Percentiles rank a stretch among this genome's conserved stretches.
These are phyloP conservation scores for Lumbricus terrestris DNA, from an alignment of 2,888 invertebrate genomes.

Conservation along the genomic window DNA sequence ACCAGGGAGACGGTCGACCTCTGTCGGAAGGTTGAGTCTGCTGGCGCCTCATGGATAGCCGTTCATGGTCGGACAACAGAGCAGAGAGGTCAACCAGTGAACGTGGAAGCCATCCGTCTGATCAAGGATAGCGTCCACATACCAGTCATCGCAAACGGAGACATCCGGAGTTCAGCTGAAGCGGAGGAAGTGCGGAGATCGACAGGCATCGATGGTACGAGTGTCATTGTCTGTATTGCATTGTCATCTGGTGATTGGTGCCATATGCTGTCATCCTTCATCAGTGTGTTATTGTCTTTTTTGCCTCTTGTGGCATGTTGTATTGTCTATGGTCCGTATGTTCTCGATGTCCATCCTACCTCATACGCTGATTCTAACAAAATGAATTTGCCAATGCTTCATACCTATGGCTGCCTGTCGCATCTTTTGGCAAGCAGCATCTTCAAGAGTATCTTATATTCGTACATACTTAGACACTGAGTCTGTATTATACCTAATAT, in stretches of 20 bases:
- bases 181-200: slow-evolving; percentile 68
- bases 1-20: slow-evolving; percentile 72
- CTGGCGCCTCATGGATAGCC: slow-evolving; percentile 84
- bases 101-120: slow-evolving; percentile 71
- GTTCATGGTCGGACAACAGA: slow-evolving; percentile 87
- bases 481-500: background rate
- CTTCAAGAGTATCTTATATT: background rate
- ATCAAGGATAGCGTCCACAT: slow-evolving; percentile 73
- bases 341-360: background rate
- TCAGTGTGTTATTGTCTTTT: background rate
- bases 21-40: slow-evolving; percentile 76
- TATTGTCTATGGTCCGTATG: background rate
- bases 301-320: background rate
- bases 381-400: no score
- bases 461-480: background rate
- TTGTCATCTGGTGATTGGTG: background rate
- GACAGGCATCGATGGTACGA: slow-evolving; percentile 70
- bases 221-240: background rate
- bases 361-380: no score
- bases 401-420: background rate
- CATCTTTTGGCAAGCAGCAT: background rate
- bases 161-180: slow-evolving; percentile 74
- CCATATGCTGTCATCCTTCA: background rate
- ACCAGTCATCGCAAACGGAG: slow-evolving; percentile 91
- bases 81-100: slow-evolving; percentile 72